Conservation (phyloP, 2,797 vertebrate species). For the Spheniscus humboldti region DNA sequence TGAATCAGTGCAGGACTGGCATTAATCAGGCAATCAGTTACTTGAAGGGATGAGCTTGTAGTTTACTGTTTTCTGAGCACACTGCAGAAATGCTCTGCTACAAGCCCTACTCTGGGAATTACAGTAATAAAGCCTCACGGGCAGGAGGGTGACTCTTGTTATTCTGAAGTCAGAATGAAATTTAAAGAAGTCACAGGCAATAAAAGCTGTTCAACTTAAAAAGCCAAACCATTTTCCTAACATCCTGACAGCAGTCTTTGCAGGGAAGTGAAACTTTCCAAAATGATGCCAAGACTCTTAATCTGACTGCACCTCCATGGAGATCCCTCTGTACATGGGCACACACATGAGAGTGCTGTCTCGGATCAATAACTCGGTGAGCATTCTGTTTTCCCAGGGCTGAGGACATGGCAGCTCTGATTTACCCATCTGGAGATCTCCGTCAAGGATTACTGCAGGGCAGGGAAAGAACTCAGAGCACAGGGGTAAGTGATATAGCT, state of each 20-base stretch:
- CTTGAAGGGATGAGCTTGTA: not conserved
- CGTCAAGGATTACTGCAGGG: not conserved
- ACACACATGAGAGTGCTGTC: not conserved
- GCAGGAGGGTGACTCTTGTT: constrained; percentile 14
- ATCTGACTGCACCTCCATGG: not conserved
- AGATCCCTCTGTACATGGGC: not conserved
- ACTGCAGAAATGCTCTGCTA: not conserved
- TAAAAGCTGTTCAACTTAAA: not conserved
- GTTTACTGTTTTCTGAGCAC: not conserved
- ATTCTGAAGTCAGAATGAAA: not conserved
- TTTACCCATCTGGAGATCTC: constrained; percentile 5
- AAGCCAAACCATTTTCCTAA: not conserved
- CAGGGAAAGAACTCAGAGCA: not conserved
- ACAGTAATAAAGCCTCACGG: constrained; percentile 53
- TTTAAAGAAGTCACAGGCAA: not conserved
- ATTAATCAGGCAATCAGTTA: not conserved
- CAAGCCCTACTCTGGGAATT: constrained; percentile 19
- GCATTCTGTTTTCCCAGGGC: not conserved
- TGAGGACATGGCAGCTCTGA: not conserved
- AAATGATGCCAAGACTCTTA: not conserved
- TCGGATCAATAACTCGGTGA: not conserved
- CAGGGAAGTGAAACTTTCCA: not conserved
- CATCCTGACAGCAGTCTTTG: not conserved
- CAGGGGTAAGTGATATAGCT: not conserved
- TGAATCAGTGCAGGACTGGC: not conserved